phyloP scores from a whole-genome alignment of 2,888 invertebrate genomes.

The Volucella inanis region DNA sequence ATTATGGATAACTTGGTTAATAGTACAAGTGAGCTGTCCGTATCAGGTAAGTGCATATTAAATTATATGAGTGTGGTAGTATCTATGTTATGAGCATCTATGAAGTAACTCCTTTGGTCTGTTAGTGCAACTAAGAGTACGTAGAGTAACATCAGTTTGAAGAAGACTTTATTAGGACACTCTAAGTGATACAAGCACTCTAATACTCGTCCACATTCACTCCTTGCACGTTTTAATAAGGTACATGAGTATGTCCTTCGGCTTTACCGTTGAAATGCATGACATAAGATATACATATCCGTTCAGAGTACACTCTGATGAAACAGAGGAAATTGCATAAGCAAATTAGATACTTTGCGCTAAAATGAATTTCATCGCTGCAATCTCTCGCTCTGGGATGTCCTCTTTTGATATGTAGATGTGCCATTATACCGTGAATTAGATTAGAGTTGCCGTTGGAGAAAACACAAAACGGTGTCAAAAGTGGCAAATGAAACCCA shows the following conservation, averaged over 20 bases:
- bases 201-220: background rate
- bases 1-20: conserved; percentile 91
- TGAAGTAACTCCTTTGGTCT: background rate
- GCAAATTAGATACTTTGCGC: conserved; percentile 61
- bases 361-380: conserved; percentile 46
- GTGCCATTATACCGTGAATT: background rate
- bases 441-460: background rate
- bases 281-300: background rate
- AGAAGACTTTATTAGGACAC: conserved; percentile 2
- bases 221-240: conserved; percentile 45
- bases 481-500: background rate
- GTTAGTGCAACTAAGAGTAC: background rate
- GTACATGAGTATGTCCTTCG: conserved; percentile 45
- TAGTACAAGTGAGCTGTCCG: conserved; percentile 88
- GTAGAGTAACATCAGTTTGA: background rate
- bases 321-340: conserved; percentile 36
- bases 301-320: background rate
- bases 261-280: conserved; percentile 14
- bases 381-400: conserved; percentile 27
- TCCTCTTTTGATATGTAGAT: background rate
- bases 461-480: background rate
- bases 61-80: background rate
- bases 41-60: conserved; percentile 87
- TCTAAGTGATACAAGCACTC: background rate
- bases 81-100: background rate